These are phyloP conservation scores for Tragelaphus buxtoni DNA, from an alignment of 2,113 vertebrate genomes.

Conservation along the genomic window DNA sequence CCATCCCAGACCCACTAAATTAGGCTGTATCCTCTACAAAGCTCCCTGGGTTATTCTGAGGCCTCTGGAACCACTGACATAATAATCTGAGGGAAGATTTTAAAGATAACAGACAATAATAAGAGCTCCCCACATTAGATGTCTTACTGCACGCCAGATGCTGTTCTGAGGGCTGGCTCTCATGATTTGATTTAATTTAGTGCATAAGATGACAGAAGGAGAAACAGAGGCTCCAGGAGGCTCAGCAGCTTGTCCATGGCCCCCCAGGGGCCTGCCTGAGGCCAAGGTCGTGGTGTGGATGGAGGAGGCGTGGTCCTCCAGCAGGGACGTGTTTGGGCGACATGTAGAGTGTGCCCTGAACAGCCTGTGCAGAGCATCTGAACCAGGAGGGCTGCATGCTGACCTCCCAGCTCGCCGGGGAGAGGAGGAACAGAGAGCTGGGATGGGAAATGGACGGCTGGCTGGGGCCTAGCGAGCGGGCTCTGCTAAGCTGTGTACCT, in stretches of 20 bases:
- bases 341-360: neutral
- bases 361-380: neutral
- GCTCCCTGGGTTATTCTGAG: neutral
- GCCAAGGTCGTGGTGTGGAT: no score
- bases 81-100: neutral
- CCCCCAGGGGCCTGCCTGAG: neutral
- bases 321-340: neutral
- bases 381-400: neutral
- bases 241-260: neutral
- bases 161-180: neutral
- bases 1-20: neutral
- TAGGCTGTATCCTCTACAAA: neutral
- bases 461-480: neutral
- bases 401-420: neutral
- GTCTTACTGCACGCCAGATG: neutral
- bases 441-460: neutral
- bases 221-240: neutral
- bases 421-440: neutral
- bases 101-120: neutral
- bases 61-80: neutral
- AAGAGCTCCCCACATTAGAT: accelerated
- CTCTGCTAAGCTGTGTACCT: neutral
- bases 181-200: neutral
- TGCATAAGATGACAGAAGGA: neutral
- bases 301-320: neutral